phyloP scores from a whole-genome alignment of 2,888 invertebrate species.

The Ormyrus nitidulus region DNA sequence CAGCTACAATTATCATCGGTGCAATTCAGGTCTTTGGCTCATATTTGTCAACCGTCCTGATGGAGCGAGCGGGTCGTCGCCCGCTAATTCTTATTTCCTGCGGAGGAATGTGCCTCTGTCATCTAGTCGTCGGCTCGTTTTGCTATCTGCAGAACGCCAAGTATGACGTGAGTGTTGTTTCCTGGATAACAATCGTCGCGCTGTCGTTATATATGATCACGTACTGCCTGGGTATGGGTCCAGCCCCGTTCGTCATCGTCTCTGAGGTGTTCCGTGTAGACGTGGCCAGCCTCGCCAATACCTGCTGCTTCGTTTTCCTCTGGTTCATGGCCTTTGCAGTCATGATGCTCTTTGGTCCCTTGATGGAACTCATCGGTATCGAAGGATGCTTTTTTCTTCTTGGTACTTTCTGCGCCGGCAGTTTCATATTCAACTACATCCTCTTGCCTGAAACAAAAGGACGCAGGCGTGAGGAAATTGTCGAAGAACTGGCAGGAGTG shows the following conservation, averaged over 20 bases:
- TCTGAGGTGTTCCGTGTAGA: conserved; percentile 76
- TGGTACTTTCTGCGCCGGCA: conserved; percentile 61
- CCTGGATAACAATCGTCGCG: conserved; percentile 77
- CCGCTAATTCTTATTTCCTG: conserved; percentile 75
- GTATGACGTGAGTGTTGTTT: conserved; percentile 68
- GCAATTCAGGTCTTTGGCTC: conserved; percentile 77
- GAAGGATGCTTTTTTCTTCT: conserved; percentile 70
- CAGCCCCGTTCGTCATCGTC: conserved; percentile 76
- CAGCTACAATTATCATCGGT: conserved; percentile 80
- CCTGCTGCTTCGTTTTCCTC: conserved; percentile 61
- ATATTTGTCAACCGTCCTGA: conserved; percentile 74
- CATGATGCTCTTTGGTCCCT: conserved; percentile 65
- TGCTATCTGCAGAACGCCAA: conserved; percentile 67
- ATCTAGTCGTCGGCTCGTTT: conserved; percentile 69
- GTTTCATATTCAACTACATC: conserved; percentile 63
- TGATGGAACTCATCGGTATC: conserved; percentile 63
- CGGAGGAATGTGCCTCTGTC: conserved; percentile 68
- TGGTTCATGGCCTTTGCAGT: conserved; percentile 68
- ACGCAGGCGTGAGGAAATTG: conserved; percentile 66
- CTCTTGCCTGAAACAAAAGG: conserved; percentile 72
- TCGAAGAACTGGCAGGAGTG: conserved; percentile 66
- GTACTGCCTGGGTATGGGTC: conserved; percentile 77
- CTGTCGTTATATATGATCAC: conserved; percentile 77
- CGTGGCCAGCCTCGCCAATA: conserved; percentile 63
- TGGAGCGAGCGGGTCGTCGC: conserved; percentile 81